Base-by-base conservation (phyloP, 2,797 vertebrate genomes). In the Anabacerthia variegaticeps region DNA sequence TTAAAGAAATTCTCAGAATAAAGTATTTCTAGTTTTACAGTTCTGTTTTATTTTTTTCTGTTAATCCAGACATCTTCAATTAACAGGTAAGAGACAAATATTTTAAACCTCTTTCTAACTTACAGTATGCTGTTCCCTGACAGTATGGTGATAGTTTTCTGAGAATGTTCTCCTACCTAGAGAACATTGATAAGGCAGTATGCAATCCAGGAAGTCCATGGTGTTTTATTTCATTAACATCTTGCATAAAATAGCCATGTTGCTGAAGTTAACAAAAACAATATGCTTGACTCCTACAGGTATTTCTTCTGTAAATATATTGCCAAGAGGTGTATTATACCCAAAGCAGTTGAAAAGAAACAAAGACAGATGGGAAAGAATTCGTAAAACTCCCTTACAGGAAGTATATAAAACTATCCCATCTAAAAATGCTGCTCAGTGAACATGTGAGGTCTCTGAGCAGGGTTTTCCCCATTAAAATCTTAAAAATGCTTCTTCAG, bases 1-100 rank as follows among this genome's bases (percentile, higher is more conserved):
- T 85, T 83, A 89, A 69, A 94, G 41, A 66, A 84, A 82, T 34
- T 91, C 41, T 79, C 48, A 77, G n/a, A 95, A 96, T 96, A 96
- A 95, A 95, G 4, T 75, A 44, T 80, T 94, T 93, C 39, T 83
- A 86, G 27, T 87, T 92, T 74, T 7, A 41, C n/a, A 51, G 16
- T 13, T 75, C 9, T 3, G 5, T 58, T 86, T 86, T 71, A 71
- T 63, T 83, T 68, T 77, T 80, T 85, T 72, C 28, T 68, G 18
- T 78, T 91, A 89, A 65, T 7, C 28, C 85, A 78, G 39, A 26
- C 2, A 4, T 68, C n/a, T 52, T 69, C 32, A 34, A 41, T 65
- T 75, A 52, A 83, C 55, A 91, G 63, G 56, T 77, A 89, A 78
- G 46, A 74, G 14, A 59, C 0, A 48, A 75, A 30, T 72, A 89